A percentile compares a stretch with the other conserved stretches of the same genome.
Evolutionary conservation across 2,113 vertebrate species (phyloP).

Genomic region (Calypte anna): DNA sequence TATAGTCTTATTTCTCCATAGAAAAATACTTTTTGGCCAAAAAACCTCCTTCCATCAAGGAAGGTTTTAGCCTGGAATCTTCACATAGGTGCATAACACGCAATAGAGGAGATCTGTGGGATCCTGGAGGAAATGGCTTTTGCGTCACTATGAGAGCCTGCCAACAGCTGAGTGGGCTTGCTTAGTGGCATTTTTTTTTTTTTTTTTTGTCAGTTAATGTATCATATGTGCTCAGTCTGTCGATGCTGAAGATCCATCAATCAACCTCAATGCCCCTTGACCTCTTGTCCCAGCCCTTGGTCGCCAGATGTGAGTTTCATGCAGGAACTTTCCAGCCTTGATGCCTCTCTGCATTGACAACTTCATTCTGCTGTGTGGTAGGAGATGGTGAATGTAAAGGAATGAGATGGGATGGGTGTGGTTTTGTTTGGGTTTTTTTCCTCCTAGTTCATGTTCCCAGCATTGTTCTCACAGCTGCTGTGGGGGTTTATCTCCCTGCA

Average conservation of each 20-base stretch:
- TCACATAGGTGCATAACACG: accelerated
- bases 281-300: background rate
- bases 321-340: background rate
- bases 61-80: background rate
- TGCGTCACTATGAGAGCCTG: accelerated
- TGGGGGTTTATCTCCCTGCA: background rate
- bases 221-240: background rate
- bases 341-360: accelerated
- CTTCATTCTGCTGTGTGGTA: background rate
- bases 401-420: background rate
- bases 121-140: background rate
- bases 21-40: background rate
- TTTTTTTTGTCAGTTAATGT: background rate
- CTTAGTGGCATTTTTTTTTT: background rate
- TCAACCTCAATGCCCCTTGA: accelerated
- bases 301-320: background rate
- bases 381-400: accelerated
- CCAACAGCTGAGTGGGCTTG: background rate
- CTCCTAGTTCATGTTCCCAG: accelerated
- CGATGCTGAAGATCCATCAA: background rate
- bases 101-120: accelerated
- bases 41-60: background rate
- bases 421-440: background rate
- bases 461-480: background rate
- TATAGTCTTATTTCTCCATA: background rate